phyloP scores from a whole-genome alignment of 1,140 invertebrate species.

The Calephelis nemesis region DNA sequence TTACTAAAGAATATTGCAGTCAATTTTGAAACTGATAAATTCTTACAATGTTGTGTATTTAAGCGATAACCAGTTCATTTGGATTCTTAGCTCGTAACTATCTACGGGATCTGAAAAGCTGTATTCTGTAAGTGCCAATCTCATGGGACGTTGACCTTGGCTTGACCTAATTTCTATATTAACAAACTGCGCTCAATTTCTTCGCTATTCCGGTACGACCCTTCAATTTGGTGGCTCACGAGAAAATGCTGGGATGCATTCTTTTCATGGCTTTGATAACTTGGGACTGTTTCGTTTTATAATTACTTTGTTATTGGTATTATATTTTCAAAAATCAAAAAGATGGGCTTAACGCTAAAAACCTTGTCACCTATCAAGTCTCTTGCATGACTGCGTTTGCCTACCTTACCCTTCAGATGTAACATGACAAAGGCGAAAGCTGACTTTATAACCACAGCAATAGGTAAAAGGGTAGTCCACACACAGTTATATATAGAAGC shows the following conservation, averaged over 20 bases:
- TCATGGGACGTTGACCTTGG: constrained; percentile 1
- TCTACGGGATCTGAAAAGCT: neutral
- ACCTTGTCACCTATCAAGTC: too few relatives aligned
- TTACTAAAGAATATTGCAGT: too few relatives aligned
- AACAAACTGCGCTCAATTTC: constrained; percentile 13
- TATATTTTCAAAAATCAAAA: too few relatives aligned
- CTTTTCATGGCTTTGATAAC: constrained; percentile 3
- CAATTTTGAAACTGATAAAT: too few relatives aligned
- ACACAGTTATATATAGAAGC: too few relatives aligned
- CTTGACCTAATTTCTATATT: constrained; percentile 12
- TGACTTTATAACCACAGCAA: too few relatives aligned
- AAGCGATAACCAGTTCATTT: neutral
- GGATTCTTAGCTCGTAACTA: neutral
- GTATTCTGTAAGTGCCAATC: constrained; percentile 11
- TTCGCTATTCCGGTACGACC: constrained; percentile 11
- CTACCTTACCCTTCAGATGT: too few relatives aligned
- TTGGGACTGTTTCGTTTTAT: neutral
- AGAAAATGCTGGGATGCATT: constrained; percentile 7
- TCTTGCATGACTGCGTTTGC: too few relatives aligned
- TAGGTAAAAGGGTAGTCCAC: too few relatives aligned
- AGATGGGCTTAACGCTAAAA: too few relatives aligned
- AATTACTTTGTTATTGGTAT: too few relatives aligned
- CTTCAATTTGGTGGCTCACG: neutral
- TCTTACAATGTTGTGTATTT: neutral
- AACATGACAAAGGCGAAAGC: too few relatives aligned